Evolutionary conservation across 1,140 invertebrate genomes (phyloP), one percentile per base, ranked within the genome.

Genomic region (Calosoma granatense): DNA sequence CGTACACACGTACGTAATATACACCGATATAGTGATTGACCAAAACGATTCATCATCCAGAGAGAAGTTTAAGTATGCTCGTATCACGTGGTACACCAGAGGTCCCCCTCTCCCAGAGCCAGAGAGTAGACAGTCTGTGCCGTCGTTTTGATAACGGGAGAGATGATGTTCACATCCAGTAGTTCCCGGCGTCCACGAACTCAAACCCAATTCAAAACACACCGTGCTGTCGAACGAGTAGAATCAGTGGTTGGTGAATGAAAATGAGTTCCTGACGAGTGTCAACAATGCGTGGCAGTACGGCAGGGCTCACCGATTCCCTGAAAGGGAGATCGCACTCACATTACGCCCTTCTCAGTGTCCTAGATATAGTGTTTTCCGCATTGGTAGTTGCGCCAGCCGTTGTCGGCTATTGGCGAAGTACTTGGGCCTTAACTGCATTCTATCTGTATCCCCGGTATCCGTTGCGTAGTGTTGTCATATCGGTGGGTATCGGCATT

Each of bases 391-490:
- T 90, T 3, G 84, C 86, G 0, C 89, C 89, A 6, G 79, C 84
- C 9, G 88, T 91, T 1, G 87, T 93, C 6, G 80, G 82, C 51
- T 92, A 91, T 67, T 93, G 90, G 90, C 77, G 90, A 22, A 87
- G 88, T 53, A 88, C 87, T 22, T 93, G 88, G 88, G 79, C 81
- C 43, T 77, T 93, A 15, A 84, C 88, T 76, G 86, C 85, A 59
- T 65, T 81, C 22, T 84, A 86, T 67, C 74, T 90, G 20, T 81
- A 81, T 51, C 84, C 86, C 1, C 70, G 76, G 0, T 66, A 81
- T 22, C 66, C 71, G 11, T 68, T 80, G 0, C 59, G 78, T 2
- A 88, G 85, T 63, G 78, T 80, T 9, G 68, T 80, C 12, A 72
- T 79, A n/a, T 89, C 87, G 51, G 74, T 85, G 2, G 61, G 71